A percentile compares a stretch with the other conserved stretches of the same genome.
phyloP scores from a whole-genome alignment of 2,797 vertebrate species.

The Sebastes miniatus region DNA sequence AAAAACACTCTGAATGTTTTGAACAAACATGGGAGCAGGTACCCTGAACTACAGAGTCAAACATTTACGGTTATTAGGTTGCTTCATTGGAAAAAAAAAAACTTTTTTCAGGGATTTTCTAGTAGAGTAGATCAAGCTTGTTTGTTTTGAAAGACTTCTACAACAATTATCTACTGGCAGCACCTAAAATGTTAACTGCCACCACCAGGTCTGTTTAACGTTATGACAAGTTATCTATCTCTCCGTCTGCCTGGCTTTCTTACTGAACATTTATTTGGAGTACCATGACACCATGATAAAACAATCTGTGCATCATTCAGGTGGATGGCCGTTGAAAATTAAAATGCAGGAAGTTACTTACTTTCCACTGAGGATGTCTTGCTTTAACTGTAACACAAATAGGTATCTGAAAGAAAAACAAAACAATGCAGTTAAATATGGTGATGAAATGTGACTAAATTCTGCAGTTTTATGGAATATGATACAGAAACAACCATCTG shows the following conservation, averaged over 20 bases:
- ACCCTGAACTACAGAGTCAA: neutral
- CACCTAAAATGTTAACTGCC: neutral
- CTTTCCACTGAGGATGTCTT: slow-evolving; percentile 98
- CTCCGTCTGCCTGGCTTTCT: neutral
- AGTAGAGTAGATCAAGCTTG: neutral
- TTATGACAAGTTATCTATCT: neutral
- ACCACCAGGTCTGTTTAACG: neutral
- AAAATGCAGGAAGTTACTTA: slow-evolving; percentile 74
- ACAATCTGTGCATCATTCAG: neutral
- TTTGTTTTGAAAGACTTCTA: neutral
- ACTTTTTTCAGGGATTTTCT: neutral
- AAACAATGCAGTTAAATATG: neutral
- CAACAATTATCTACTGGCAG: neutral
- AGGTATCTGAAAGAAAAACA: slow-evolving; percentile 86
- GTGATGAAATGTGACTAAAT: neutral
- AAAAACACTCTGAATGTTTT: neutral
- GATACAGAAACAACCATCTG: neutral
- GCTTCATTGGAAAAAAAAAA: neutral
- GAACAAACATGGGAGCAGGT: neutral
- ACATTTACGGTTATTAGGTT: neutral
- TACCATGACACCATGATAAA: neutral
- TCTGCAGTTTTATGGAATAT: neutral
- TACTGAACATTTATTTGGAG: neutral
- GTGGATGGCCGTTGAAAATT: neutral
- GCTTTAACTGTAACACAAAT: slow-evolving; percentile 96